Conservation (phyloP, 2,113 vertebrate genomes). For the Lota lota region DNA sequence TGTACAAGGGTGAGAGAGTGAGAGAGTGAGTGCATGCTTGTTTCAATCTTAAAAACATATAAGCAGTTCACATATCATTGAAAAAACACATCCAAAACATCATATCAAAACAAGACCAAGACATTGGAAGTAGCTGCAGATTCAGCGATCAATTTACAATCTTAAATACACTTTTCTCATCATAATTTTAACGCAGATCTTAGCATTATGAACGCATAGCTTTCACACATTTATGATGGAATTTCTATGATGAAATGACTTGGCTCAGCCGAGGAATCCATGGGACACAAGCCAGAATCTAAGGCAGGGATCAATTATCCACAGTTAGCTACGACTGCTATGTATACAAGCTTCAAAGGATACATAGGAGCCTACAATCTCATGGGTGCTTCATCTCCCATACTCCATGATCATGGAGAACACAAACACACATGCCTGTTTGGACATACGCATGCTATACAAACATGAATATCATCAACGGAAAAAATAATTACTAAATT, state of each 20-base stretch:
- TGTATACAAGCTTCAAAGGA: conserved; percentile 49
- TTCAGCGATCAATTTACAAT: too few species aligned
- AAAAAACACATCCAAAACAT: not conserved
- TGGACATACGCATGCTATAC: not conserved
- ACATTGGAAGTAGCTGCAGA: too few species aligned
- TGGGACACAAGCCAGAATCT: conserved; percentile 37
- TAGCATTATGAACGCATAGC: too few species aligned
- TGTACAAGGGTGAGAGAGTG: not conserved
- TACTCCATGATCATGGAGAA: conserved; percentile 28
- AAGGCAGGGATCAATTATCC: conserved; percentile 66
- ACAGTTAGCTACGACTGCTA: conserved; percentile 56
- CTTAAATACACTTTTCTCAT: too few species aligned
- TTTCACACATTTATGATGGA: too few species aligned
- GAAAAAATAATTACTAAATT: conserved; percentile 2
- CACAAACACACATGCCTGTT: conserved; percentile 16
- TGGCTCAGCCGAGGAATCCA: conserved; percentile 3
- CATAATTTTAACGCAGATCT: too few species aligned
- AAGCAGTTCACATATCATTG: not conserved
- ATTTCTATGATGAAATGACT: too few species aligned
- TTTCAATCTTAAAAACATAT: not conserved
- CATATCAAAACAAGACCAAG: too few species aligned
- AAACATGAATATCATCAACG: conserved; percentile 20
- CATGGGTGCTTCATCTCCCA: conserved; percentile 50
- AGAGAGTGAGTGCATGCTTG: not conserved
- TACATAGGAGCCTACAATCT: conserved; percentile 53